Conservation (phyloP, 2,113 vertebrate species). For the Pseudorasbora parva region DNA sequence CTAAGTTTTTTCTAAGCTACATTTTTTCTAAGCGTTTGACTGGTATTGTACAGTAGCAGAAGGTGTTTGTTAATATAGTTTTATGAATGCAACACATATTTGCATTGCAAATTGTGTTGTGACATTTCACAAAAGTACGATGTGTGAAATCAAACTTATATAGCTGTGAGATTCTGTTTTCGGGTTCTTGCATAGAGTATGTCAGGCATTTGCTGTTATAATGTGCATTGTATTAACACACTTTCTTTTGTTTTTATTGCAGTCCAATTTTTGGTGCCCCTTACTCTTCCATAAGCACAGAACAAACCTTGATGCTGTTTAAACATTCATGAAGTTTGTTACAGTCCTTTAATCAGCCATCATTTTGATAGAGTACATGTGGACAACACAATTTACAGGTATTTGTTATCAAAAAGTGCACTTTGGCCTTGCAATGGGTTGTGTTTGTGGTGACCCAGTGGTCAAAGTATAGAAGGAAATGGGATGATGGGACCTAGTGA, state of each 20-base stretch:
- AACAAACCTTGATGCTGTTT: slow-evolving; percentile 45
- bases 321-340: slow-evolving; percentile 34
- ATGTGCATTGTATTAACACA: neutral
- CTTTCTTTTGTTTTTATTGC: slow-evolving; percentile 51
- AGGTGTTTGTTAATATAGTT: too few species aligned
- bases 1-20: too few species aligned
- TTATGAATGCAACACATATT: too few species aligned
- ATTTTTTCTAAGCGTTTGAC: too few species aligned
- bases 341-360: too few species aligned
- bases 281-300: slow-evolving; percentile 66
- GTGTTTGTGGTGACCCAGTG: neutral
- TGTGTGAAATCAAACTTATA: too few species aligned
- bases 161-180: too few species aligned
- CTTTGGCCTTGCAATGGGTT: neutral
- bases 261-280: slow-evolving; percentile 77
- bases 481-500: neutral
- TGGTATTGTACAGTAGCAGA: too few species aligned
- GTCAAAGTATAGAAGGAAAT: neutral
- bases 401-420: neutral
- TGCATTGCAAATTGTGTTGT: too few species aligned
- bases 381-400: neutral
- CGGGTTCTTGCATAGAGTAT: too few species aligned
- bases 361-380: neutral
- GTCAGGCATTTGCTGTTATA: neutral
- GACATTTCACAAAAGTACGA: too few species aligned